Conservation (phyloP, 2,888 invertebrate species). For the Pogonocherus hispidulus region DNA sequence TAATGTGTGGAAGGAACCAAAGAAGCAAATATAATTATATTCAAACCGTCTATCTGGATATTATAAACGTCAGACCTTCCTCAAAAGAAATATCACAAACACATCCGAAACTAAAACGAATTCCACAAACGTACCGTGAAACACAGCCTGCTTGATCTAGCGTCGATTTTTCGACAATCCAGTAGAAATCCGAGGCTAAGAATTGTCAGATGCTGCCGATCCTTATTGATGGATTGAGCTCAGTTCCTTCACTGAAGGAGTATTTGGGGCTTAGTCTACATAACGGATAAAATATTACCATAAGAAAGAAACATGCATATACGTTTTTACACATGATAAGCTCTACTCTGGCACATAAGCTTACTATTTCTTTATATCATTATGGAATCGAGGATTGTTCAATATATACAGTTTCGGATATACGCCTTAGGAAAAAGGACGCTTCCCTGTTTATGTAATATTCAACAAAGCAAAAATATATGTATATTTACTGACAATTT, state of each 20-base stretch:
- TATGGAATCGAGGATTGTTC: constrained; percentile 13
- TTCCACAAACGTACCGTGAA: constrained; percentile 48
- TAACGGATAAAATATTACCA: constrained; percentile 58
- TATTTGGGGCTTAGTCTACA: constrained; percentile 40
- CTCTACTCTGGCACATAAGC: constrained; percentile 31
- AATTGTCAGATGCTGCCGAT: constrained; percentile 63
- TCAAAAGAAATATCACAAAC: constrained; percentile 53
- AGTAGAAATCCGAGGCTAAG: constrained; percentile 63
- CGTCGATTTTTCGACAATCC: constrained; percentile 62
- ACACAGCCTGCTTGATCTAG: constrained; percentile 55
- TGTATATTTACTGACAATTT: background rate
- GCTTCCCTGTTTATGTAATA: background rate
- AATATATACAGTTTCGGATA: background rate
- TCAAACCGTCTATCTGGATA: constrained; percentile 56
- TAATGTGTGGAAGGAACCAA: too few species aligned
- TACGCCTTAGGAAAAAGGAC: background rate
- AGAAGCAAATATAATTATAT: constrained; percentile 58
- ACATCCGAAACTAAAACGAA: constrained; percentile 48
- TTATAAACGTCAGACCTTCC: constrained; percentile 63
- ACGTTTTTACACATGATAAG: constrained; percentile 53
- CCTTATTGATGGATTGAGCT: constrained; percentile 65
- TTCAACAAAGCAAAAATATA: background rate
- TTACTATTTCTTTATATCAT: constrained; percentile 29
- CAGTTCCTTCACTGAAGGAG: constrained; percentile 45
- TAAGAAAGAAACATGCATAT: constrained; percentile 55